Evolutionary conservation across 2,113 vertebrate genomes (phyloP).

Genomic region (Mystacornis crossleyi): DNA sequence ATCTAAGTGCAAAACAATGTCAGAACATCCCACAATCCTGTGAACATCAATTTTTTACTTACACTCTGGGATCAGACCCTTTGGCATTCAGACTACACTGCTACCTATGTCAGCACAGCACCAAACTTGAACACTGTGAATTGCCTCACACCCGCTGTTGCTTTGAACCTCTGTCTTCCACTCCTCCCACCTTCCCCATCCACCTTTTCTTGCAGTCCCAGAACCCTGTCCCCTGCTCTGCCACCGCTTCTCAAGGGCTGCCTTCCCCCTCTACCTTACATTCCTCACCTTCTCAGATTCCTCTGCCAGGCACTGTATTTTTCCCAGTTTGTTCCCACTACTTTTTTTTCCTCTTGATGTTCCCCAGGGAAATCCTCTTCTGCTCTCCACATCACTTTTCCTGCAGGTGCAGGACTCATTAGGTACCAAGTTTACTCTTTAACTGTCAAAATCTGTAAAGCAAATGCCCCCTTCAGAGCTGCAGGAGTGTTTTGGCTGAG

Average conservation of each 20-base stretch:
- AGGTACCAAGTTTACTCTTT: background rate
- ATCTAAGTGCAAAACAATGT: background rate
- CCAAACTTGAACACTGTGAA: background rate
- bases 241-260: background rate
- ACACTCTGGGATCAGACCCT: background rate
- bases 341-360: background rate
- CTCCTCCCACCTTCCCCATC: background rate
- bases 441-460: background rate
- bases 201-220: background rate
- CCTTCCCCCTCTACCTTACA: background rate
- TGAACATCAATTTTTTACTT: background rate
- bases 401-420: background rate
- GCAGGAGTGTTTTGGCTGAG: background rate
- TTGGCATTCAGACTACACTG: background rate
- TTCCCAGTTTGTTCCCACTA: background rate
- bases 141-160: background rate
- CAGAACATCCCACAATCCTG: background rate
- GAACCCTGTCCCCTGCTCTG: background rate
- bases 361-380: background rate
- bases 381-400: background rate
- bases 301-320: background rate
- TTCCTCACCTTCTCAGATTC: background rate
- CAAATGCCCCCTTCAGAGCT: background rate
- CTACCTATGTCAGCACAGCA: background rate
- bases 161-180: background rate